These are phyloP conservation scores for Eupeodes luniger DNA, from an alignment of 2,888 invertebrate species.

Conservation along the genomic window DNA sequence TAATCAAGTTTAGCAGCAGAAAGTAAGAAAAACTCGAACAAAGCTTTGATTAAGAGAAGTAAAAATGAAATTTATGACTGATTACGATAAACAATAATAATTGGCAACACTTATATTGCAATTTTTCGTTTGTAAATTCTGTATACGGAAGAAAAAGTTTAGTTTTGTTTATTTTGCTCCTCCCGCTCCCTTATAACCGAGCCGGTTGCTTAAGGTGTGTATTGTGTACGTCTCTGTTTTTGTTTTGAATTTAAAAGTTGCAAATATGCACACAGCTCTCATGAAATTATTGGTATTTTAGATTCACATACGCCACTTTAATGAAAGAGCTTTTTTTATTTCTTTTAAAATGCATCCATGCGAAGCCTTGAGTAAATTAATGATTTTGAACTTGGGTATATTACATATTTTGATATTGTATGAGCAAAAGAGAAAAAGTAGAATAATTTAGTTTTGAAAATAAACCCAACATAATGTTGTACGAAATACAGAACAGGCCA, in stretches of 20 bases:
- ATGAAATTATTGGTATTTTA: neutral
- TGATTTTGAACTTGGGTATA: conserved; percentile 20
- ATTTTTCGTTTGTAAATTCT: conserved; percentile 2
- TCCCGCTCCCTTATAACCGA: no score
- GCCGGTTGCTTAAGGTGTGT: conserved; percentile 38
- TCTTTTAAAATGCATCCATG: conserved; percentile 12
- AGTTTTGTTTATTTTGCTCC: conserved; percentile 15
- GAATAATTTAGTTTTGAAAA: neutral
- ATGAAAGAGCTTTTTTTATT: conserved; percentile 14
- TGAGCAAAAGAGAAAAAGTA: neutral
- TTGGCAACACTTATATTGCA: neutral
- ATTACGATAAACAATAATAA: neutral
- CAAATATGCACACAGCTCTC: conserved; percentile 6
- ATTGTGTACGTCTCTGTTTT: conserved; percentile 2
- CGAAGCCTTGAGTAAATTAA: conserved; percentile 24
- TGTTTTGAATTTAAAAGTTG: neutral
- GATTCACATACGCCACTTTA: conserved; percentile 8
- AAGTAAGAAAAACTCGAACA: no score
- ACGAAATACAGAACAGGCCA: conserved; percentile 14
- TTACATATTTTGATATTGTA: neutral
- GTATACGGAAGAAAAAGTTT: conserved; percentile 34
- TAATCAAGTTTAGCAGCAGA: no score
- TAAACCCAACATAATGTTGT: neutral
- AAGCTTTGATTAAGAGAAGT: no score
- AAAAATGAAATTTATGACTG: no score